A percentile compares a stretch with the other conserved stretches of the same genome.
Evolutionary conservation across 2,113 vertebrate species (phyloP).

Genomic region (Platycercus adscitus): DNA sequence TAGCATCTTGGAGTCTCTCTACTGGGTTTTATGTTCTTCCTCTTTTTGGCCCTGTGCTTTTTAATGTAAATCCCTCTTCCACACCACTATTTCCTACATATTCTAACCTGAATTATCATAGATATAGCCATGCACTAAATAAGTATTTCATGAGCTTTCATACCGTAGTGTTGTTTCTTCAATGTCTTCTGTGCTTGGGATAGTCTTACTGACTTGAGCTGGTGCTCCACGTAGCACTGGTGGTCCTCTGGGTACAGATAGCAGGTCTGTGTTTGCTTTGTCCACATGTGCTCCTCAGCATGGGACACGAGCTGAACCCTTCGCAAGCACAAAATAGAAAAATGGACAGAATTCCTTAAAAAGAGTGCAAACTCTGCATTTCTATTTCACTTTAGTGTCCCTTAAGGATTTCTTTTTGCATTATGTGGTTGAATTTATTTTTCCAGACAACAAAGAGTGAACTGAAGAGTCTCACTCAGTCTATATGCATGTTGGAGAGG

Average conservation of each 20-base stretch:
- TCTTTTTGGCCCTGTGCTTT: neutral
- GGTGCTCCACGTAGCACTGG: neutral
- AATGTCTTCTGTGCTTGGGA: neutral
- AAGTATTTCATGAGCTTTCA: neutral
- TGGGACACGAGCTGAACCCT: fast-evolving
- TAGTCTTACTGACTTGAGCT: neutral
- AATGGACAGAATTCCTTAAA: neutral
- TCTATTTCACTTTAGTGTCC: neutral
- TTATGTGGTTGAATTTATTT: neutral
- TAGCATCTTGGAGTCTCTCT: neutral
- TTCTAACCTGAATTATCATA: neutral
- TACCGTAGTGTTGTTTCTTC: neutral
- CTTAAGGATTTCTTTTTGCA: neutral
- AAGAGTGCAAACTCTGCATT: neutral
- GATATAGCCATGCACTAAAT: neutral
- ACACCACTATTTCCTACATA: neutral
- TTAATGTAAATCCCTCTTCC: neutral
- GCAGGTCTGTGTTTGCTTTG: neutral
- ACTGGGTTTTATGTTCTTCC: neutral
- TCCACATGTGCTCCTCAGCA: fast-evolving
- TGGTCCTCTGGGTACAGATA: neutral
- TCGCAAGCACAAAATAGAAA: neutral
- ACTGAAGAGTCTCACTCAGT: neutral
- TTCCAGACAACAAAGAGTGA: neutral
- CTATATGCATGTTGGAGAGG: neutral